phyloP scores from a whole-genome alignment of 2,888 invertebrate species.

The Parnassius glacialis region DNA sequence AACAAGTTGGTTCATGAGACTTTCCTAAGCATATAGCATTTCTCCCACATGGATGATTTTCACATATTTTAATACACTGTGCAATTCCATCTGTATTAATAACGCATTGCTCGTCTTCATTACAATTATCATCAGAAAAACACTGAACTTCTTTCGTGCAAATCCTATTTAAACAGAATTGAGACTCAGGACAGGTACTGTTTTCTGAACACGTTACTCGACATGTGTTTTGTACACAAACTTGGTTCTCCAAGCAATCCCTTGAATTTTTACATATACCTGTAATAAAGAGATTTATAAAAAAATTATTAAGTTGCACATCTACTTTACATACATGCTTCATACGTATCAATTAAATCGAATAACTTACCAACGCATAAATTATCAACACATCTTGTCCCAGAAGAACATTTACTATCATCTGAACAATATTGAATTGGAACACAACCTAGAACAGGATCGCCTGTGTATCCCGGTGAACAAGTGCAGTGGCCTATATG shows the following conservation, averaged over 20 bases:
- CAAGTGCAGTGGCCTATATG: constrained; percentile 93
- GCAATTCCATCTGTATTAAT: constrained; percentile 85
- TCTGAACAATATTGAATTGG: constrained; percentile 90
- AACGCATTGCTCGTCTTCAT: constrained; percentile 86
- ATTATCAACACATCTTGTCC: constrained; percentile 91
- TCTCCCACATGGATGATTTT: constrained; percentile 87
- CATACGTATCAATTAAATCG: background rate
- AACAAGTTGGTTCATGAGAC: constrained; percentile 87
- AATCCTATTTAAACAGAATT: constrained; percentile 91
- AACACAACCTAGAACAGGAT: constrained; percentile 92
- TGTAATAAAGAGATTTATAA: constrained; percentile 48
- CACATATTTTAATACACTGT: constrained; percentile 88
- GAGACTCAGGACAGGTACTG: constrained; percentile 90
- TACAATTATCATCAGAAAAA: constrained; percentile 86
- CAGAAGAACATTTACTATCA: constrained; percentile 90
- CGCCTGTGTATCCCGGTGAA: constrained; percentile 90
- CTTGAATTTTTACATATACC: constrained; percentile 89
- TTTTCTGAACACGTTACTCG: constrained; percentile 91
- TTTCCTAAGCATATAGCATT: constrained; percentile 89
- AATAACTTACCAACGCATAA: constrained; percentile 85
- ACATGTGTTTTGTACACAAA: constrained; percentile 92
- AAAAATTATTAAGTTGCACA: constrained; percentile 1
- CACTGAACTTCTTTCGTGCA: constrained; percentile 92
- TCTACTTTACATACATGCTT: background rate
- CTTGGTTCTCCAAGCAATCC: constrained; percentile 92